Evolutionary conservation across 2,888 invertebrate genomes (phyloP).

Genomic region (Aethes cnicana): DNA sequence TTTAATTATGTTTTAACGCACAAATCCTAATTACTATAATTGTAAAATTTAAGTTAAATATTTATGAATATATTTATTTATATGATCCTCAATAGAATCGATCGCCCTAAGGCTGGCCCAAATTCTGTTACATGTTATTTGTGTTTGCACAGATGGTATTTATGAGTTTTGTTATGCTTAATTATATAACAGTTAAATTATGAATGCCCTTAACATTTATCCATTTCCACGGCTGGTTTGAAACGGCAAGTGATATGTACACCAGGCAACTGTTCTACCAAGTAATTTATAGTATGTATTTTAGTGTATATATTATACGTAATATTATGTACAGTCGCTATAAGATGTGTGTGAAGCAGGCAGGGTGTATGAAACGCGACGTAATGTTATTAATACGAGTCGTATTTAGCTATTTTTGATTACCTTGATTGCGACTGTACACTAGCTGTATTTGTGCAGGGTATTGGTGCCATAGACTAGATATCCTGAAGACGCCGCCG

Average conservation of each 20-base stretch:
- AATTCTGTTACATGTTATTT: neutral
- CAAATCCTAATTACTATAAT: slow-evolving; percentile 9
- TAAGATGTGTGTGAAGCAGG: too few relatives aligned
- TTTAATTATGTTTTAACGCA: neutral
- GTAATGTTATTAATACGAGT: too few relatives aligned
- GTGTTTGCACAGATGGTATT: slow-evolving; percentile 12
- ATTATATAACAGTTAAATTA: slow-evolving; percentile 14
- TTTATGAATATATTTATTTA: neutral
- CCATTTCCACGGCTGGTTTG: slow-evolving; percentile 23
- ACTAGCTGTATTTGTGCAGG: slow-evolving; percentile 30
- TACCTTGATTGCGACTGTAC: too few relatives aligned
- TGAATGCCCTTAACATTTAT: slow-evolving; percentile 5
- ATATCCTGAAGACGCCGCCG: neutral
- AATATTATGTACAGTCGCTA: slow-evolving; percentile 26
- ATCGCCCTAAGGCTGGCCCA: neutral
- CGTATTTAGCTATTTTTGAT: too few relatives aligned
- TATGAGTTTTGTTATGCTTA: slow-evolving; percentile 16
- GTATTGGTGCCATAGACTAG: slow-evolving; percentile 28
- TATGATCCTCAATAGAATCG: too few relatives aligned
- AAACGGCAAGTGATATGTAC: slow-evolving; percentile 23
- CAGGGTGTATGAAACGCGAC: too few relatives aligned
- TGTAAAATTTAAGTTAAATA: neutral
- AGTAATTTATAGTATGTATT: slow-evolving; percentile 12
- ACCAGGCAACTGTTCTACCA: slow-evolving; percentile 16
- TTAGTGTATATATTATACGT: slow-evolving; percentile 28